phyloP scores from a whole-genome alignment of 2,888 invertebrate genomes.

The Sinopyrophorus schimmeli region DNA sequence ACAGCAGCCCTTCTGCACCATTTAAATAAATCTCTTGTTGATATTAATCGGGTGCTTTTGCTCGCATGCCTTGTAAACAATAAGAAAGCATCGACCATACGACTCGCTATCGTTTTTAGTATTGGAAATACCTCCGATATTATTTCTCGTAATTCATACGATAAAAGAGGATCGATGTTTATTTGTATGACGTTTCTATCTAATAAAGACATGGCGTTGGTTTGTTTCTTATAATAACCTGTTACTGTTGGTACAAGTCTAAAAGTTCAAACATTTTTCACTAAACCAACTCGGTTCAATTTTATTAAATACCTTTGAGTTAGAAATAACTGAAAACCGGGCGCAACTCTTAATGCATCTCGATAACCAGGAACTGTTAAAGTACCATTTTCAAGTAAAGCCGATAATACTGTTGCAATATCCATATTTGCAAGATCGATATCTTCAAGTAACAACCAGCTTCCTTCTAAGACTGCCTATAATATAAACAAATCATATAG shows the following conservation, averaged over 20 bases:
- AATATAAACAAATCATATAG: neutral
- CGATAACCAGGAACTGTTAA: slow-evolving; percentile 88
- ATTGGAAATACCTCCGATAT: slow-evolving; percentile 70
- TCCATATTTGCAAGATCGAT: slow-evolving; percentile 93
- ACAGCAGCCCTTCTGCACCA: slow-evolving; percentile 81
- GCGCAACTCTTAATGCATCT: slow-evolving; percentile 75
- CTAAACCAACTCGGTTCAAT: too few relatives aligned
- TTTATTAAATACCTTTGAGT: slow-evolving; percentile 70
- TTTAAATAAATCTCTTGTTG: slow-evolving; percentile 88
- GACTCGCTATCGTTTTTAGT: slow-evolving; percentile 71
- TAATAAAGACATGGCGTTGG: slow-evolving; percentile 68
- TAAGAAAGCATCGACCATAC: slow-evolving; percentile 82
- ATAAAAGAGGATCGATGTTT: slow-evolving; percentile 76
- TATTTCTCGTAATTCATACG: slow-evolving; percentile 74
- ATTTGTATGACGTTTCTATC: slow-evolving; percentile 84
- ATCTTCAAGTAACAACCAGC: slow-evolving; percentile 95
- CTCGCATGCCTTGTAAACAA: slow-evolving; percentile 69
- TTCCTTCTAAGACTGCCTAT: slow-evolving; percentile 79
- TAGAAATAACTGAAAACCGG: slow-evolving; percentile 90
- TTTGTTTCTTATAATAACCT: slow-evolving; percentile 65
- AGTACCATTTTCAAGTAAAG: slow-evolving; percentile 79
- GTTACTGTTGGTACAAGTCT: slow-evolving; percentile 64
- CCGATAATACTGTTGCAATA: slow-evolving; percentile 84
- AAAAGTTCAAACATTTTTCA: slow-evolving; percentile 42
- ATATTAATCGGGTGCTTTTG: slow-evolving; percentile 68